Evolutionary conservation across 2,797 vertebrate genomes (phyloP).

Genomic region (Phalanger gymnotis): DNA sequence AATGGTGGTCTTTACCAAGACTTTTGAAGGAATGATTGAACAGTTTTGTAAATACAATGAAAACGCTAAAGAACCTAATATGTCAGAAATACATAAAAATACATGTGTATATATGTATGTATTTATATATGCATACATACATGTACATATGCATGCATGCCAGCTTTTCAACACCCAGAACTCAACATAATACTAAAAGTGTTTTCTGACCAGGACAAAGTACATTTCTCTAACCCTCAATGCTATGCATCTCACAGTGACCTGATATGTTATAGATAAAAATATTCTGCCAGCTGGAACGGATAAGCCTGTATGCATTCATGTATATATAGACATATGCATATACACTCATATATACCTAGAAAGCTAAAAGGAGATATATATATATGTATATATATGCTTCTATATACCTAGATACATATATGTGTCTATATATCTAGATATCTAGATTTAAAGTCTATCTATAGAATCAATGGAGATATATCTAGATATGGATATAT

Average conservation of each 20-base stretch:
- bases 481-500: no score
- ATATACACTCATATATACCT: neutral
- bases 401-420: no score
- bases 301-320: neutral
- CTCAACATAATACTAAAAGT: neutral
- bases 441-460: no score
- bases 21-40: neutral
- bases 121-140: no score
- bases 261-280: neutral
- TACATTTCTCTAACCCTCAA: neutral
- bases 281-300: neutral
- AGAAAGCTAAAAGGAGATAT: no score
- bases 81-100: neutral
- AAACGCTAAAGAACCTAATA: neutral
- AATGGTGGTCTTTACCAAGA: neutral
- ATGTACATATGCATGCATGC: neutral
- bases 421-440: no score
- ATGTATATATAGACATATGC: neutral
- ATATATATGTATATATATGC: no score
- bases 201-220: neutral
- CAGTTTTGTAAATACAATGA: neutral
- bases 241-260: neutral
- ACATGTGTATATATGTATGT: neutral
- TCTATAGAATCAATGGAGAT: no score
- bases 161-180: neutral